Evolutionary conservation across 2,113 vertebrate genomes (phyloP).

Genomic region (Mustela nigripes): DNA sequence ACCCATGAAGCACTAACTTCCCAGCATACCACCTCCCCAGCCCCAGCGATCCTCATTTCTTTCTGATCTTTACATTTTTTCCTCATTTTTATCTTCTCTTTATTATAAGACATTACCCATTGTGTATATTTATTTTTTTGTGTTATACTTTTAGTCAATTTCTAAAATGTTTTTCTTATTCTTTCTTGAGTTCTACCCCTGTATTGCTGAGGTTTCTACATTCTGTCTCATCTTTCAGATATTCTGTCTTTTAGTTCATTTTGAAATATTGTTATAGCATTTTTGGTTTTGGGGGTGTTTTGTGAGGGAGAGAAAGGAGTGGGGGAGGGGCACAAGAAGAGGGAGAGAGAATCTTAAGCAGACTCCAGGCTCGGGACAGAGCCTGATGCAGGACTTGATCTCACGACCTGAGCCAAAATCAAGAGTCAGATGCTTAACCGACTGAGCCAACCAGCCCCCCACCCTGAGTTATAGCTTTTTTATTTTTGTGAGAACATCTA

Average conservation of each 20-base stretch:
- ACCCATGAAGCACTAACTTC: background rate
- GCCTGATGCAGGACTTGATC: background rate
- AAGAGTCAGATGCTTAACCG: background rate
- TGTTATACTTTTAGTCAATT: background rate
- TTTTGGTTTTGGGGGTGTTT: background rate
- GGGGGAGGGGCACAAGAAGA: background rate
- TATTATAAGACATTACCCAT: background rate
- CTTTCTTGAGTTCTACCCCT: background rate
- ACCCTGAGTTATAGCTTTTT: background rate
- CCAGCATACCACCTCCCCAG: background rate
- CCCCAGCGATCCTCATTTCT: background rate
- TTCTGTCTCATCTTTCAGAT: background rate
- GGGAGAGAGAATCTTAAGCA: background rate
- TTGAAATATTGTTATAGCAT: background rate
- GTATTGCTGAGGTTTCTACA: background rate
- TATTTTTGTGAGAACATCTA: background rate
- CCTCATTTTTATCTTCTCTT: background rate
- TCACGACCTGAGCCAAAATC: background rate
- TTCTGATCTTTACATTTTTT: background rate
- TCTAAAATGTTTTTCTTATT: slow-evolving; percentile 10
- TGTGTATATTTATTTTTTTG: background rate
- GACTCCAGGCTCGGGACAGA: background rate
- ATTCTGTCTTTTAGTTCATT: background rate
- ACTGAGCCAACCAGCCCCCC: background rate
- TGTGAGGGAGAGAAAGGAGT: background rate